These are phyloP conservation scores for Allolobophora icterica DNA, from an alignment of 2,888 invertebrate species.

Conservation along the genomic window DNA sequence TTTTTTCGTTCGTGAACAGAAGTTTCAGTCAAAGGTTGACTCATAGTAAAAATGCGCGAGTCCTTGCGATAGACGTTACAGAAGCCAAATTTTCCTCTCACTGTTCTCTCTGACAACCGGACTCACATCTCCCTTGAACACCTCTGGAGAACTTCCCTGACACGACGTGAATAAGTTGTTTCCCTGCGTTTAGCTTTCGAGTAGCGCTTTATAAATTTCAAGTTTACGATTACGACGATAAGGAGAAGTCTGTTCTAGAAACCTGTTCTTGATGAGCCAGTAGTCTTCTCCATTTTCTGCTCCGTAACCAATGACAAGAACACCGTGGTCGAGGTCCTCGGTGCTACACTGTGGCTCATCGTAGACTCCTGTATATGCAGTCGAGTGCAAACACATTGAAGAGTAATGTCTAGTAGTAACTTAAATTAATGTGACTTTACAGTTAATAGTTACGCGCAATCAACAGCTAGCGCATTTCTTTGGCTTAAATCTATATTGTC, in stretches of 20 bases:
- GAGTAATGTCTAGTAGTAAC: not conserved
- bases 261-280: constrained; percentile 87
- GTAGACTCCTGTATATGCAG: constrained; percentile 70
- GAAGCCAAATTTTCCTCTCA: too few species aligned
- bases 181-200: too few species aligned
- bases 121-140: too few species aligned
- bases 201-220: too few species aligned
- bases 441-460: not conserved
- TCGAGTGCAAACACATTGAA: not conserved
- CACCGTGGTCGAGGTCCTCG: constrained; percentile 86
- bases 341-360: constrained; percentile 76
- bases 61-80: constrained; percentile 66
- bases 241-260: not conserved
- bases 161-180: too few species aligned
- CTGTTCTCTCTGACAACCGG: too few species aligned
- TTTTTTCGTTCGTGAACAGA: too few species aligned
- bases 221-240: too few species aligned
- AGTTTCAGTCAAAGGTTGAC: too few species aligned
- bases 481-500: too few species aligned
- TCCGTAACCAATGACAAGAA: constrained; percentile 82
- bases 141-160: too few species aligned
- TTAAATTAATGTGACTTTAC: not conserved
- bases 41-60: too few species aligned
- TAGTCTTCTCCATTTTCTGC: constrained; percentile 74
- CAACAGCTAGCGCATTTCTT: not conserved